Base-by-base conservation (phyloP, 2,797 vertebrate species). In the Chaetophractus vellerosus region DNA sequence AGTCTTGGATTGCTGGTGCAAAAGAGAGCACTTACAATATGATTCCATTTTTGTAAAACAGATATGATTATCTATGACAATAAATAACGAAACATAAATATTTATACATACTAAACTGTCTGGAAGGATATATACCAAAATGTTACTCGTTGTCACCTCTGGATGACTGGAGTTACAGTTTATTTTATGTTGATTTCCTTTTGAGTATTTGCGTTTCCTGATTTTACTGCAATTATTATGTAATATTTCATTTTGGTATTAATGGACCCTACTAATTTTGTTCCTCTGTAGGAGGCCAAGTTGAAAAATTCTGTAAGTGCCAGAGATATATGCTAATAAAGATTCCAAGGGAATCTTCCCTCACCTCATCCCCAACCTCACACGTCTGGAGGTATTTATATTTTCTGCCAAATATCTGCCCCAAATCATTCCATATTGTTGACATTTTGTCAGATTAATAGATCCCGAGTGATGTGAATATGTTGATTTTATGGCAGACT, bases 401-500 rank as follows among this genome's bases (percentile, higher is more conserved):
- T 96, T 84, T 94, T 66, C 85, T 95, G 92, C 93, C 94, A 97
- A 97, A 69, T 91, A 68, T 87, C 82, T 96, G 69, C 91, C 93
- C 78, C 55, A 94, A 85, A 95, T 96, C 83, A 95, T 93, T 79
- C 81, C 23, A 16, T 91, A 81, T 89, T 74, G 55, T 81, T 93
- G 93, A 95, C 84, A 90, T 72, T 96, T 95, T 94, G 93, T 94
- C 75, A 96, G 83, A 93, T 95, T 93, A 94, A 96, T 97, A 94
- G 88, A 85, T 92, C 83, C 89, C 92, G 4, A 96, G 88, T 59
- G 90, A 95, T 48, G 71, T 28, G 88, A 95, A 33, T 90, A 69
- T 94, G 93, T 55, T 95, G 92, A 84, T 91, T 97, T 85, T 86
- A 79, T 96, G 95, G 95, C 95, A 76, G 88, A 91, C 48, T 57